Evolutionary conservation across 2,113 vertebrate species (phyloP).

Genomic region (Ochotona princeps): DNA sequence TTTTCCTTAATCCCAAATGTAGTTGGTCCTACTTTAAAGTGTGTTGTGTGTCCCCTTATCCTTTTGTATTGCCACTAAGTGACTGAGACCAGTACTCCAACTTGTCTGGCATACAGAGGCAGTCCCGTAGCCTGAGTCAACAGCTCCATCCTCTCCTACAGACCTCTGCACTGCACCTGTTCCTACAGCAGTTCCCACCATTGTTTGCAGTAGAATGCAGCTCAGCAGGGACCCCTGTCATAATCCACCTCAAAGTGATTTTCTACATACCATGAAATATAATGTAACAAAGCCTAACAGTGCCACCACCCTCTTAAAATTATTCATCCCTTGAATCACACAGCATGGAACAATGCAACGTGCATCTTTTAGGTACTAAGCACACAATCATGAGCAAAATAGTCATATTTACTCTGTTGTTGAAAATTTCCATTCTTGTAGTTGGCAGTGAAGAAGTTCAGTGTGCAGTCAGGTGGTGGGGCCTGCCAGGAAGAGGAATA

Average conservation of each 20-base stretch:
- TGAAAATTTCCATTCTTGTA: not conserved
- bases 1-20: not conserved
- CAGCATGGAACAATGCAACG: not conserved
- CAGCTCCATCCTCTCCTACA: not conserved
- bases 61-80: not conserved
- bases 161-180: not conserved
- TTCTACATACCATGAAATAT: not conserved
- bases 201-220: not conserved
- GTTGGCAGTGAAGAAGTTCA: not conserved
- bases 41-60: not conserved
- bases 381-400: not conserved
- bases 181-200: too few relatives aligned
- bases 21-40: not conserved
- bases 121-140: not conserved
- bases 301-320: not conserved
- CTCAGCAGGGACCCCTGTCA: not conserved
- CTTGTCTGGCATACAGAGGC: not conserved
- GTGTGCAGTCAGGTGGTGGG: not conserved
- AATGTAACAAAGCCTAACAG: not conserved
- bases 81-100: not conserved
- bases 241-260: not conserved
- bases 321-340: not conserved
- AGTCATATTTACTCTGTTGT: not conserved
- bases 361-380: not conserved
- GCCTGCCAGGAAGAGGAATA: not conserved